Evolutionary conservation across 2,113 vertebrate species (phyloP).

Genomic region (Verasper variegatus): DNA sequence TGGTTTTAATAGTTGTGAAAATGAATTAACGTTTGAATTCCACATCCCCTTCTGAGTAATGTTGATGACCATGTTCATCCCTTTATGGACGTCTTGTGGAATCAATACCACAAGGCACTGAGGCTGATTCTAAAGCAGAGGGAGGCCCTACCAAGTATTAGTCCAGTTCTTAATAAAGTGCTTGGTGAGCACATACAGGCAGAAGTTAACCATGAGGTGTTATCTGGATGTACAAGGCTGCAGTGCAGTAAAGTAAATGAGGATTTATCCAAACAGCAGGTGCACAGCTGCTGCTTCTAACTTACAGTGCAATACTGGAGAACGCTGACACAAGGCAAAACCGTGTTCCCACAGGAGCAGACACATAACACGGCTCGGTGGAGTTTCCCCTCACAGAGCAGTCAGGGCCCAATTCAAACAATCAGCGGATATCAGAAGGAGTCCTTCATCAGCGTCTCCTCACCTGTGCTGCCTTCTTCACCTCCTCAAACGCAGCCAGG

Average conservation of each 20-base stretch:
- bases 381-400: conserved; percentile 8
- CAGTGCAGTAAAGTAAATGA: conserved; percentile 21
- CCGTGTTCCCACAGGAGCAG: background rate
- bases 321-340: conserved; percentile 41
- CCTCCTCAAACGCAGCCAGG: conserved; percentile 92
- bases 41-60: no score
- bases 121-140: background rate
- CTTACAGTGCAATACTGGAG: conserved; percentile 40
- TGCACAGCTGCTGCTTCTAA: conserved; percentile 29
- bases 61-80: no score
- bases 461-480: conserved; percentile 95
- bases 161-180: background rate
- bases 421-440: background rate
- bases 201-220: background rate
- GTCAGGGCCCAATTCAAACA: background rate
- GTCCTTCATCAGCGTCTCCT: conserved; percentile 7
- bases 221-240: conserved; percentile 5
- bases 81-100: background rate
- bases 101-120: background rate
- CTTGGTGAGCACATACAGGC: background rate
- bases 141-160: background rate
- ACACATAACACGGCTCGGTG: conserved; percentile 5
- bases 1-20: no score
- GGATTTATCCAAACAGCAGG: conserved; percentile 50
- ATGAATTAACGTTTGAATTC: no score